phyloP scores from a whole-genome alignment of 1,140 invertebrate genomes.

The Oreohelix idahoensis region DNA sequence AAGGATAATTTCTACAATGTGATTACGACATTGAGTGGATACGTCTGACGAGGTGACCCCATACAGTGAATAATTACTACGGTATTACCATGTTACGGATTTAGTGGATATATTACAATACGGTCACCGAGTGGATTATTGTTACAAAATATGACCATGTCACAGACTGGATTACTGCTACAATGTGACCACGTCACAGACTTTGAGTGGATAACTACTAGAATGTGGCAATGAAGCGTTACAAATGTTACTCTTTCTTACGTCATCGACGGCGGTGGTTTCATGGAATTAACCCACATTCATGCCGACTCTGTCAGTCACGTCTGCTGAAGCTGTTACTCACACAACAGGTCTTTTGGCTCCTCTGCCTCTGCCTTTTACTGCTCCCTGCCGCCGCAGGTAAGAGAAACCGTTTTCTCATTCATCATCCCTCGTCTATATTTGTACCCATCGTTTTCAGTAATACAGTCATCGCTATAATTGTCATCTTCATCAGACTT shows the following conservation, averaged over 20 bases:
- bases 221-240: constrained; percentile 3
- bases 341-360: neutral
- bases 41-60: no score
- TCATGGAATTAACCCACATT: neutral
- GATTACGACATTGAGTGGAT: no score
- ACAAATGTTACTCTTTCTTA: neutral
- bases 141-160: no score
- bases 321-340: neutral
- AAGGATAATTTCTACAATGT: no score
- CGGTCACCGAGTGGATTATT: no score
- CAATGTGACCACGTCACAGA: neutral
- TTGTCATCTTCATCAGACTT: no score
- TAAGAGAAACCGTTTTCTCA: neutral
- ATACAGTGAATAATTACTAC: no score
- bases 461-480: no score
- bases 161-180: neutral
- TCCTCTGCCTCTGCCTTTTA: neutral
- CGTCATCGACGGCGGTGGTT: neutral
- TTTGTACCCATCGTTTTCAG: no score
- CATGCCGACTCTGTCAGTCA: neutral
- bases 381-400: neutral
- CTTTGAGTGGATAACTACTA: neutral
- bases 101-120: no score
- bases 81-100: no score
- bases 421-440: no score